phyloP scores from a whole-genome alignment of 2,113 vertebrate genomes.

The Accipiter cooperii region DNA sequence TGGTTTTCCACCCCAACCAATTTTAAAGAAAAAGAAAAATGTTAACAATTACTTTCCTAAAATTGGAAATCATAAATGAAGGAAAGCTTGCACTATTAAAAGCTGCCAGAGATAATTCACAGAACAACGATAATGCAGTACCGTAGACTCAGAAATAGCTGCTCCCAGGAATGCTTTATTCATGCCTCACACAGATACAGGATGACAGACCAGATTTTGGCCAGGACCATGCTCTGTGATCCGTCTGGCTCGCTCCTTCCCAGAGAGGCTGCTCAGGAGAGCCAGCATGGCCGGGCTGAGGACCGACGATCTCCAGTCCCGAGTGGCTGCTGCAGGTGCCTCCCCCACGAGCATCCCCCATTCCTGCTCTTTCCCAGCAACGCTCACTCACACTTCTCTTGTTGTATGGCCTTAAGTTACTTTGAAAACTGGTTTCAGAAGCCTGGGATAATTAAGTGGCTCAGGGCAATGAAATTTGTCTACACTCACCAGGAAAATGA shows the following conservation, averaged over 20 bases:
- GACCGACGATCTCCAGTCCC: background rate
- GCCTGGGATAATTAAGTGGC: background rate
- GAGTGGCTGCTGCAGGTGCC: background rate
- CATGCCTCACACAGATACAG: background rate
- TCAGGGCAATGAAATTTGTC: slow-evolving; percentile 6
- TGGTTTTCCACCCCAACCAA: background rate
- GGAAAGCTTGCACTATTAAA: background rate
- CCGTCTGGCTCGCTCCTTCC: background rate
- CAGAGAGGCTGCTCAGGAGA: background rate
- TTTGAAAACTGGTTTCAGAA: background rate
- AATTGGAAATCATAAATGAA: background rate
- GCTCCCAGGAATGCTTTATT: background rate
- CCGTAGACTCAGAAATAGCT: background rate
- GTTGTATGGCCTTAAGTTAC: background rate
- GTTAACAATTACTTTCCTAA: background rate
- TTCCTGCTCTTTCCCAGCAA: background rate
- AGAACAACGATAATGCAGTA: background rate
- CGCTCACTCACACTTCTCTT: background rate
- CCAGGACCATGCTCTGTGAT: background rate
- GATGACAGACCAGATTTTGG: background rate
- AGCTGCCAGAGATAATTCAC: background rate
- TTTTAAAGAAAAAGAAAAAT: background rate
- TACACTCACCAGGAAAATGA: slow-evolving; percentile 1
- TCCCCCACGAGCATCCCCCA: background rate
- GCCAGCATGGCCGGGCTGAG: accelerated